Base-by-base conservation (phyloP, 2,113 vertebrate genomes). In the Dasyprocta punctata region DNA sequence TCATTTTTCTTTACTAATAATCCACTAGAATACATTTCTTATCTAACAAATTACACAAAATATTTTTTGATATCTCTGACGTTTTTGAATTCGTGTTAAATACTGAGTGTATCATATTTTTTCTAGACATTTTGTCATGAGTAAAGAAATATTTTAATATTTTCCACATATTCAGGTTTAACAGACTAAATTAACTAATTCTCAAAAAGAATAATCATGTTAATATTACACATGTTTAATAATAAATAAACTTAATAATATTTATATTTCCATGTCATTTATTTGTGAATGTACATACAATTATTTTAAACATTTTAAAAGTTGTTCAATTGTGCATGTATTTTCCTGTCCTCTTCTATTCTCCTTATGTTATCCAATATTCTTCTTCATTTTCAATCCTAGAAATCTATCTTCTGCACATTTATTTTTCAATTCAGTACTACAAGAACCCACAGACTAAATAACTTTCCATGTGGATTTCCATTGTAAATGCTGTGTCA, bases 1-100 rank as follows among this genome's bases (percentile, higher is more conserved):
- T 49, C 0, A 0, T 84, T 96, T 93, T 90, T 16, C 1, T 95
- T 92, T 63, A 75, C 65, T 65, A 93, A 91, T 60, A 97, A 96
- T 92, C 36, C 0, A 94, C 38, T n/a, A 95, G 80, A 61, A 95
- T 77, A 2, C 0, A 89, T 90, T 81, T 85, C 16, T 89, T 54
- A 89, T 78, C 38, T 91, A 36, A 60, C 82, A 81, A 97, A 91
- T 96, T 88, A 61, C 19, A 63, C 10, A 75, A 83, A 96, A 97
- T 26, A 24, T 17, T 94, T 11, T 22, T 88, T 90, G 83, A 71
- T 54, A 82, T 41, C 4, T 60, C 97, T 73, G 86, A 60, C 19
- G 89, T 24, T 54, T 75, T 61, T 86, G 69, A 86, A 86, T 3
- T 41, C 24, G 6, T 63, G 92, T 91, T 91, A 67, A 88, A 19